Evolutionary conservation across 2,113 vertebrate genomes (phyloP).

Genomic region (Siphamia tubifer): DNA sequence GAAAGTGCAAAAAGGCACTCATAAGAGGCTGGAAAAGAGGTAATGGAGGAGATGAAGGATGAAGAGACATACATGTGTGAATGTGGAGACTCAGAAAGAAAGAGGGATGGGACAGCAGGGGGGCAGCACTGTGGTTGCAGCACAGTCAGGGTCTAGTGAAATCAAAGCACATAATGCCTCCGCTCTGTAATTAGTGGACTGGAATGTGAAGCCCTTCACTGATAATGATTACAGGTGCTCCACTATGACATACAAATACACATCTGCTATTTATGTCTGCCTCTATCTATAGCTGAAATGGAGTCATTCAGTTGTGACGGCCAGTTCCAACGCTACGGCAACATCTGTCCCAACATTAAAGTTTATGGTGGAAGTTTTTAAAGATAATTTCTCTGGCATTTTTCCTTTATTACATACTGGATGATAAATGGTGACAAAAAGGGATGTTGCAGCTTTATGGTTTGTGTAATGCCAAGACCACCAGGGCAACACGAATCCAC

Average conservation of each 20-base stretch:
- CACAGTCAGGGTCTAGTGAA: constrained; percentile 55
- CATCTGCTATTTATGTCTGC: constrained; percentile 44
- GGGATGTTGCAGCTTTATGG: neutral
- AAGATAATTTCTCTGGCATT: constrained; percentile 25
- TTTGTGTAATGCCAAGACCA: neutral
- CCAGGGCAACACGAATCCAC: neutral
- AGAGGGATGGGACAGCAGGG: constrained; percentile 32
- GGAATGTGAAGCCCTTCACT: constrained; percentile 60
- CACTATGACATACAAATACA: constrained; percentile 16
- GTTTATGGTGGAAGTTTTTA: constrained; percentile 27
- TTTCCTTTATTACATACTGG: constrained; percentile 21
- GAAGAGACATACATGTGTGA: constrained; percentile 14
- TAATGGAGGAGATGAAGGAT: constrained; percentile 9
- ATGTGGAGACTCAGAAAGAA: constrained; percentile 22
- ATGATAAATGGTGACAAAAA: constrained; percentile 13
- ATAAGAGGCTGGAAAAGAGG: neutral
- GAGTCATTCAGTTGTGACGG: constrained; percentile 12
- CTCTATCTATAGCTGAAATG: constrained; percentile 9
- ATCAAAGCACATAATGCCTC: constrained; percentile 51
- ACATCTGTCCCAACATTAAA: constrained; percentile 60
- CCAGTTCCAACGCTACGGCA: constrained; percentile 1
- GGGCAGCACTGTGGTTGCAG: constrained; percentile 34
- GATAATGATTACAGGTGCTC: constrained; percentile 64
- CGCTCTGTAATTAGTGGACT: constrained; percentile 64
- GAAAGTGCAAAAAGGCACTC: neutral